Base-by-base conservation (phyloP, 2,888 invertebrate species). In the Leptopilina drosophilae region DNA sequence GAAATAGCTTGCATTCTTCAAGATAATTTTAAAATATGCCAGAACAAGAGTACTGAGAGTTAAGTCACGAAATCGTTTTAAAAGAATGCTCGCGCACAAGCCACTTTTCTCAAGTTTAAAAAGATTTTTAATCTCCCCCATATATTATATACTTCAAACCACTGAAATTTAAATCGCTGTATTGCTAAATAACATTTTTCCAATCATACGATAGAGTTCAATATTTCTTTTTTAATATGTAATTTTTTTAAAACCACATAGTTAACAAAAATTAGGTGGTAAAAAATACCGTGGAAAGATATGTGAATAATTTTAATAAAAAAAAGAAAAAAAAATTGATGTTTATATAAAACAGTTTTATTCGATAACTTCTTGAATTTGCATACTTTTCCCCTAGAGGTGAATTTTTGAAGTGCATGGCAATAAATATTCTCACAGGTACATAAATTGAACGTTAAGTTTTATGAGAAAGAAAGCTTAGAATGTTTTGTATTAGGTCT, bases 1-100 rank as follows among this genome's bases (percentile, higher is more conserved):
- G 40, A 73, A 33, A 73, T 73, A 56, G 73, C 73, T 56, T 40
- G 56, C 73, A 73, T 73, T 73, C 73, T 73, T 73, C 56, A 73
- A n/a, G 73, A 73, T 73, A 73, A 73, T 73, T 73, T 73, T 73
- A 8, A 56, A 73, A 73, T 56, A 73, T 40, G 14, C n/a, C 33
- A n/a, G 53, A 73, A 73, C 56, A 73, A 73, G 11, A 56, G 40
- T 56, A n/a, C 56, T 3, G 2, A 73, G 73, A 73, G 33, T 73
- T 15, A 14, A 73, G n/a, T 9, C n/a, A 9, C 12, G n/a, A 40
- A 56, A 56, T n/a, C 56, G 56, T 8, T 33, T 15, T 73, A 11
- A 40, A 15, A 56, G 40, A 73, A 53, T 73, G 33, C 56, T 69
- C 26, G 42, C 26, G 42, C 42, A 26, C 26, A 69, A 69, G 7